These are phyloP conservation scores for Gambusia holbrooki DNA, from an alignment of 2,113 vertebrate genomes.

Conservation along the genomic window DNA sequence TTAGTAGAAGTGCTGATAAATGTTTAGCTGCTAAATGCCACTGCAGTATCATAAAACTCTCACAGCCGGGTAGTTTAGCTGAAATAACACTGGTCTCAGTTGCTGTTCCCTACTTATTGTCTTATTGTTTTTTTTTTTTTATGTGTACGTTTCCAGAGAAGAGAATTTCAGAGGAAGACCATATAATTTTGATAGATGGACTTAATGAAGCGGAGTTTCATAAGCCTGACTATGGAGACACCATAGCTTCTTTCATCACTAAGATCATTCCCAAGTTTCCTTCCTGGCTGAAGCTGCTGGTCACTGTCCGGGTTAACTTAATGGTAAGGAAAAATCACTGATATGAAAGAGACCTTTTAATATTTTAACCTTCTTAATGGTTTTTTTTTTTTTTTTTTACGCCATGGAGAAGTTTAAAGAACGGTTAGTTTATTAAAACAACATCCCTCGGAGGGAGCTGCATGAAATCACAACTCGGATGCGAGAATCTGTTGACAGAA, in stretches of 20 bases:
- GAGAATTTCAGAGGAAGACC: constrained; percentile 94
- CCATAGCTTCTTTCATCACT: constrained; percentile 92
- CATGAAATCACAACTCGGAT: too few relatives aligned
- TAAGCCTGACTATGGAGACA: constrained; percentile 98
- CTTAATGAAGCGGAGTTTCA: constrained; percentile 99
- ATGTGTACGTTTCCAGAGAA: constrained; percentile 80
- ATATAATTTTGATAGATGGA: constrained; percentile 94
- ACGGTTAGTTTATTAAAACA: too few relatives aligned
- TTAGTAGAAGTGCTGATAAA: neutral
- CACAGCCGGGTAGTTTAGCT: neutral
- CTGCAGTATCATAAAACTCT: neutral
- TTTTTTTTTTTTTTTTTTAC: too few relatives aligned
- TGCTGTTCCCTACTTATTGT: neutral
- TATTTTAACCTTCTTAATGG: too few relatives aligned
- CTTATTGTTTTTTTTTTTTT: constrained; percentile 15
- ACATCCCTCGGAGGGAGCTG: too few relatives aligned
- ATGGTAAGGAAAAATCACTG: constrained; percentile 82
- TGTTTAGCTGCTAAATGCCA: neutral
- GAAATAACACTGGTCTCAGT: neutral
- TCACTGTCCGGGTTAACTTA: constrained; percentile 92
- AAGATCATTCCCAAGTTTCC: constrained; percentile 93
- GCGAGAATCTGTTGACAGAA: too few relatives aligned
- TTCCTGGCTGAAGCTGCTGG: constrained; percentile 93
- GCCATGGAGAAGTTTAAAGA: too few relatives aligned
- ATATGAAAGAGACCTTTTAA: neutral